Base-by-base conservation (phyloP, 1,140 invertebrate genomes). In the Drosophila kanapiae region DNA sequence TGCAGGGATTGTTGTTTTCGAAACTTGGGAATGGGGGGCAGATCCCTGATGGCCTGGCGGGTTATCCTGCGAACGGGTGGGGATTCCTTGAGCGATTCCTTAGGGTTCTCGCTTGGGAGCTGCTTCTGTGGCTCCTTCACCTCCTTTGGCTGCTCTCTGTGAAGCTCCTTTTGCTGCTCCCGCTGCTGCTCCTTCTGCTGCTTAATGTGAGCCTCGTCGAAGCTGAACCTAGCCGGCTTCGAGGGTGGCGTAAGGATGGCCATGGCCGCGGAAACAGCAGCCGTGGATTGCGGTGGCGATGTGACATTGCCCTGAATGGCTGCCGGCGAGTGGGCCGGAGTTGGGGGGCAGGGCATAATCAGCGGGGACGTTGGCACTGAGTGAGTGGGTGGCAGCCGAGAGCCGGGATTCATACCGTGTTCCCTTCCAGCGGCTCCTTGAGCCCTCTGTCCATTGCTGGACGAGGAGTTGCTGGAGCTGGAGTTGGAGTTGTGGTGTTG, bases 351-450 rank as follows among this genome's bases (percentile, higher is more conserved):
- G 63, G 93, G 87, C 86, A 94, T 94, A 16, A 95, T 93, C 38
- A 94, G 86, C 3, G 96, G 96, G 2, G 96, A 96, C 10, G 96
- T 96, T 59, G 96, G 96, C 67, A 96, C 95, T 61, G 96, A 96
- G 43, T 81, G 81, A 13, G 81, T 80, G 49, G 76, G 78, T 40
- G 78, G 91, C 61, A 77, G 27, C 16, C 78, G 80, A n/a, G 49
- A 49, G 16, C 57, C 29, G 49, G 49, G 31, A 67, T 47, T 56
- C 18, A 38, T 7, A 0, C 67, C 48, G n/a, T 68, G 33, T 27
- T 54, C 45, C 33, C 47, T 47, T 4, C 74, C 62, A 11, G 67
- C 63, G 1, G 60, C 51, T 9, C 71, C 68, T 2, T 57, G 63
- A 1, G 63, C 56, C 11, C 53, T 42, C 7, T 75, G 63, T 1